A percentile compares a stretch with the other conserved stretches of the same genome.
Conservation (phyloP, 2,888 invertebrate genomes). For the Macrophya annulata region DNA sequence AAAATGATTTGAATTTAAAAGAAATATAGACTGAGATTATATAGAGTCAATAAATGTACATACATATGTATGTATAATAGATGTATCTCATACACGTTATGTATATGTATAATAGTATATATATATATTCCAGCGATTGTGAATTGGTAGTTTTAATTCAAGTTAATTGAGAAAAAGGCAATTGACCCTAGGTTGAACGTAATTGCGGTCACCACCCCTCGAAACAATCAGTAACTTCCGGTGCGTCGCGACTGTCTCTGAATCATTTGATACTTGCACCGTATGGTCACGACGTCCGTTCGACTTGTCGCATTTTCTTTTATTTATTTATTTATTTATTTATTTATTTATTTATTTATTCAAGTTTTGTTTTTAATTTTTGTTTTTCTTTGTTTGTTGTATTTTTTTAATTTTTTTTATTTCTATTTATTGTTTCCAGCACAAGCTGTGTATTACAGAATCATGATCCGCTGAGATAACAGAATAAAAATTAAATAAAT, state of each 20-base stretch:
- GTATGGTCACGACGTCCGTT: not conserved
- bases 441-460: not conserved
- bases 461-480: not conserved
- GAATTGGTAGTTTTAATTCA: constrained; percentile 47
- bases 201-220: constrained; percentile 75
- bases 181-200: constrained; percentile 71
- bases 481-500: not conserved
- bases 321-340: not conserved
- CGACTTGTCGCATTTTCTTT: not conserved
- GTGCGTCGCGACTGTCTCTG: constrained; percentile 71
- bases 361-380: not conserved
- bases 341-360: not conserved
- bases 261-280: constrained; percentile 73
- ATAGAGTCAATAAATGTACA: not conserved
- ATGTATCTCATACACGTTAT: constrained; percentile 8
- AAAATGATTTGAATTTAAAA: not conserved
- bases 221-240: constrained; percentile 77
- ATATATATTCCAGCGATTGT: constrained; percentile 27
- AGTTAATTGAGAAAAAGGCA: constrained; percentile 74
- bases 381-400: not conserved
- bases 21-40: not conserved
- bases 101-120: not conserved
- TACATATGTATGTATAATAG: constrained; percentile 4
- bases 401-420: not conserved
- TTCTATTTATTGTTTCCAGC: not conserved